Percentiles rank a stretch among this genome's conserved stretches.
These are phyloP conservation scores for Lapara coniferarum DNA, from an alignment of 2,888 invertebrate species.

Conservation along the genomic window DNA sequence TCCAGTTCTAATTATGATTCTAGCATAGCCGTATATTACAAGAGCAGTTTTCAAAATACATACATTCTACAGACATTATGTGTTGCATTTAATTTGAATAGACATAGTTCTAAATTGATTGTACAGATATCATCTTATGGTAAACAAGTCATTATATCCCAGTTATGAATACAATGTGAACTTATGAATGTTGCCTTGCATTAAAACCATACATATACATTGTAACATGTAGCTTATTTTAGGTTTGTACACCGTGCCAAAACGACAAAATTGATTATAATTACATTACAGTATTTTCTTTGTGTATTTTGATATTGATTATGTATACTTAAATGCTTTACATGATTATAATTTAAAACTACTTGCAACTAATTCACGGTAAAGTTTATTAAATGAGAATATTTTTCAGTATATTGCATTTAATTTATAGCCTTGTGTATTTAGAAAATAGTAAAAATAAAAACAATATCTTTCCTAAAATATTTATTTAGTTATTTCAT, in stretches of 20 bases:
- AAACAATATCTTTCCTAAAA: constrained; percentile 55
- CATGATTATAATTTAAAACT: not conserved
- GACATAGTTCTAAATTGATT: constrained; percentile 1
- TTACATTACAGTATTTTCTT: not conserved
- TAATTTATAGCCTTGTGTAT: constrained; percentile 16
- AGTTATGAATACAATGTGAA: constrained; percentile 3
- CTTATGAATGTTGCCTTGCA: constrained; percentile 23
- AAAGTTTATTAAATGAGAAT: constrained; percentile 10
- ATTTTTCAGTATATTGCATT: constrained; percentile 26
- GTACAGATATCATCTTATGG: constrained; percentile 15
- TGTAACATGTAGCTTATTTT: constrained; percentile 15
- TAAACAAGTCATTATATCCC: constrained; percentile 7
- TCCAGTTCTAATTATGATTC: constrained; percentile 13
- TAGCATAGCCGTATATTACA: constrained; percentile 23
- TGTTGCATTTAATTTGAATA: not conserved
- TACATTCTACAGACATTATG: not conserved
- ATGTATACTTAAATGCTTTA: constrained; percentile 7
- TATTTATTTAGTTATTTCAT: constrained; percentile 69
- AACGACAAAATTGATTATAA: not conserved
- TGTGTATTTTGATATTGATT: not conserved
- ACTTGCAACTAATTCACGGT: constrained; percentile 5
- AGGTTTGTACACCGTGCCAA: constrained; percentile 19
- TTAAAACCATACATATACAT: constrained; percentile 13
- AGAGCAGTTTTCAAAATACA: constrained; percentile 13
- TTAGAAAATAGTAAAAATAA: constrained; percentile 34